These are phyloP conservation scores for Eilema sororculum DNA, from an alignment of 2,888 invertebrate species.

Conservation along the genomic window DNA sequence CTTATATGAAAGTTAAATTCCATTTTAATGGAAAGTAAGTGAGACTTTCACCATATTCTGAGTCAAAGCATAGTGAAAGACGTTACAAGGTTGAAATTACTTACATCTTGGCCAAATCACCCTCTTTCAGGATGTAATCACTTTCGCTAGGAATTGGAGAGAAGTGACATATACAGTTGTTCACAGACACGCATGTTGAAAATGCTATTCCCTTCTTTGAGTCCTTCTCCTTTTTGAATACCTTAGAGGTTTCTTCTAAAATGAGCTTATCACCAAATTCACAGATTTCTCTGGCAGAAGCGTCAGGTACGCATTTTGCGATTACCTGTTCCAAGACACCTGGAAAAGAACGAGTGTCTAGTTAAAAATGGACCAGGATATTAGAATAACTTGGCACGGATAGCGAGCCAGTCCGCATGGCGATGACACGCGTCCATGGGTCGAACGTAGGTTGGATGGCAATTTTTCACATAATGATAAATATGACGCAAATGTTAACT, in stretches of 20 bases:
- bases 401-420: slow-evolving; percentile 79
- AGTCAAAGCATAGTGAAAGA: background rate
- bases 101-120: slow-evolving; percentile 99
- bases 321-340: slow-evolving; percentile 96
- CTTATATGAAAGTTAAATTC: background rate
- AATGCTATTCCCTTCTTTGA: slow-evolving; percentile 99
- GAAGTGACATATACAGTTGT: slow-evolving; percentile 99
- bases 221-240: slow-evolving; percentile 99
- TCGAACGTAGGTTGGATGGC: slow-evolving; percentile 34
- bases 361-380: slow-evolving; percentile 35
- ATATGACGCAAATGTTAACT: slow-evolving; percentile 15
- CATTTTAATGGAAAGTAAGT: background rate
- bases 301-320: slow-evolving; percentile 94
- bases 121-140: slow-evolving; percentile 94
- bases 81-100: slow-evolving; percentile 68
- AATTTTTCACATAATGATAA: slow-evolving; percentile 15
- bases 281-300: slow-evolving; percentile 96
- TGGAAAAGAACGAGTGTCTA: slow-evolving; percentile 78
- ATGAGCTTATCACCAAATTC: slow-evolving; percentile 96
- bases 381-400: slow-evolving; percentile 45
- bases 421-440: slow-evolving; percentile 83
- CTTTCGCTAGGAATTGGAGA: slow-evolving; percentile 98
- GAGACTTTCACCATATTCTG: background rate
- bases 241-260: slow-evolving; percentile 96
- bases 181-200: slow-evolving; percentile 99